Evolutionary conservation across 2,888 invertebrate genomes (phyloP).

Genomic region (Mythimna pallens): DNA sequence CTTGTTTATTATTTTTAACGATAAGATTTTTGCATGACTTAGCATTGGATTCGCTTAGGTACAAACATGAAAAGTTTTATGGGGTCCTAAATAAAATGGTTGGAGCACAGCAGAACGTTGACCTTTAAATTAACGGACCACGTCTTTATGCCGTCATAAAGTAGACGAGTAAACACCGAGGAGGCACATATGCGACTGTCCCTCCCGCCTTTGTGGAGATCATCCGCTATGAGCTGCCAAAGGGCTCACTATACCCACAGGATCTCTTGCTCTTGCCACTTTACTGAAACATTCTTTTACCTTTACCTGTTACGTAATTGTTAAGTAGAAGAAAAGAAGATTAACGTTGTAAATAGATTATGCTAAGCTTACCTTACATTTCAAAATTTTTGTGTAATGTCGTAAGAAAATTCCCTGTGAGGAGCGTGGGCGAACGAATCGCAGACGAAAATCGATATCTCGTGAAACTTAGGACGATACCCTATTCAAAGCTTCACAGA

Average conservation of each 20-base stretch:
- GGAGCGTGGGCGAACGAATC: conserved; percentile 42
- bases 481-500: conserved; percentile 69
- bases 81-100: conserved; percentile 60
- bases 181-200: conserved; percentile 26
- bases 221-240: conserved; percentile 21
- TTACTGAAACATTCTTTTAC: background rate
- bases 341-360: background rate
- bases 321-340: background rate
- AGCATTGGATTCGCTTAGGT: conserved; percentile 7
- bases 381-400: conserved; percentile 17
- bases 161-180: conserved; percentile 59
- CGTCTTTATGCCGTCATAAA: conserved; percentile 72
- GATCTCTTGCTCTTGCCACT: conserved; percentile 12
- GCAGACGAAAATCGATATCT: conserved; percentile 71
- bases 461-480: conserved; percentile 71
- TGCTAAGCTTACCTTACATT: background rate
- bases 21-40: background rate
- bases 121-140: conserved; percentile 71
- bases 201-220: conserved; percentile 9
- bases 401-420: conserved; percentile 15
- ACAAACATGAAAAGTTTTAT: conserved; percentile 45
- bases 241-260: conserved; percentile 12
- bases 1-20: conserved; percentile 4
- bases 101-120: conserved; percentile 62
- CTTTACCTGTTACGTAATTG: background rate